A percentile compares a stretch with the other conserved stretches of the same genome.
Conservation (phyloP, 2,113 vertebrate genomes). For the Collichthys lucidus region DNA sequence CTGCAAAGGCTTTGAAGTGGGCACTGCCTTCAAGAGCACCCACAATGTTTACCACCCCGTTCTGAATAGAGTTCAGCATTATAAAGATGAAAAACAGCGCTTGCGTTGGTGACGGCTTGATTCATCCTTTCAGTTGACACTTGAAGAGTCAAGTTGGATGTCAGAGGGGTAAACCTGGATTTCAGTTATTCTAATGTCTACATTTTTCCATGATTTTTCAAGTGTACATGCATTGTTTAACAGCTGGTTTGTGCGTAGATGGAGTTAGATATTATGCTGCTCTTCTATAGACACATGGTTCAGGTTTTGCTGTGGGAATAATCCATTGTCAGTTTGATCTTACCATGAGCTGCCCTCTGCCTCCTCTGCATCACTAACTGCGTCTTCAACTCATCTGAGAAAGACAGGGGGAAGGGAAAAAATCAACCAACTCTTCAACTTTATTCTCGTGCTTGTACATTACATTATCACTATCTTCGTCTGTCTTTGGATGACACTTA, state of each 20-base stretch:
- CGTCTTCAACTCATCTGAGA: conserved; percentile 90
- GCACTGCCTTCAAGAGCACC: conserved; percentile 13
- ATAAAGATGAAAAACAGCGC: conserved; percentile 25
- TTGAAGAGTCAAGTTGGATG: too few species aligned
- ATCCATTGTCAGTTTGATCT: conserved; percentile 50
- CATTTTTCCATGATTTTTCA: background rate
- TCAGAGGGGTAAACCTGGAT: too few species aligned
- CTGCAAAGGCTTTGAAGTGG: conserved; percentile 65
- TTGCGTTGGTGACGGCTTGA: background rate
- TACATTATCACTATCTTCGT: background rate
- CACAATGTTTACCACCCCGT: conserved; percentile 27
- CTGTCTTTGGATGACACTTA: background rate
- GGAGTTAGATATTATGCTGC: background rate
- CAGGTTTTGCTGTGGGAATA: background rate
- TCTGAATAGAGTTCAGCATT: conserved; percentile 35
- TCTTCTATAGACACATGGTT: background rate
- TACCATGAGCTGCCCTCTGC: conserved; percentile 90
- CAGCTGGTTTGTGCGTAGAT: conserved; percentile 13
- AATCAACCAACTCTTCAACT: background rate
- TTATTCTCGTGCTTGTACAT: background rate
- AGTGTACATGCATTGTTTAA: background rate
- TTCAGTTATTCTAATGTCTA: background rate
- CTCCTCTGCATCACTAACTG: conserved; percentile 85
- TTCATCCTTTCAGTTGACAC: conserved; percentile 6
- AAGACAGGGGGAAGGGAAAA: conserved; percentile 13